Evolutionary conservation across 2,888 invertebrate genomes (phyloP), one percentile per base, ranked within the genome.

Genomic region (Zaprionus bogoriensis): DNA sequence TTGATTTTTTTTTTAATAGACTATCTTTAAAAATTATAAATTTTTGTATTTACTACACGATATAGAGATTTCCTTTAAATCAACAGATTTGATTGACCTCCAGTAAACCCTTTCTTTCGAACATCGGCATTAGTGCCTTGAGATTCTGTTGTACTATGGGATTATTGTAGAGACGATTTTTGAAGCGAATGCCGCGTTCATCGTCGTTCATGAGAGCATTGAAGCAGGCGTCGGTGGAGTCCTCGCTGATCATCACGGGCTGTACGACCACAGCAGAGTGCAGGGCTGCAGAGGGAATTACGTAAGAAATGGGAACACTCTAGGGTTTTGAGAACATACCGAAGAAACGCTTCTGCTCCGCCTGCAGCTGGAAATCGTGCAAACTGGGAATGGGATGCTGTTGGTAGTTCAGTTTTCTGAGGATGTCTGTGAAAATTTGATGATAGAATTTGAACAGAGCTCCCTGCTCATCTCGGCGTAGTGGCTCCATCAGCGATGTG

Each of bases 221-320:
- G 23, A 90, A 90, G 47, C 89, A 89, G 20, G 91, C 91, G 76
- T 90, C 90, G 1, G 82, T 87, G 5, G 89, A 69, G 45, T 89
- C 76, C 48, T 89, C 84, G 58, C 77, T 90, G 6, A 90, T 77
- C 88, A 89, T 87, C 0, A 91, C 81, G 1, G 91, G 90, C 45
- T 90, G 89, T 2, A 89, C 68, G 3, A 91, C 77, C 52, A 89
- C 80, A 0, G 87, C 62, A 1, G 90, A 88, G 39, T 88, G 87
- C 27, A 91, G 58, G 4, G 89, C 91, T 91, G 5, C 3, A 71
- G 62, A 7, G 4, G 0, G 7, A 28, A 1, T 1, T 9, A 1
- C 12, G 7, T n/a, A n/a, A n/a, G n/a, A n/a, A n/a, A n/a, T n/a
- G n/a, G n/a, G n/a, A n/a, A n/a, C n/a, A n/a, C n/a, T n/a, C n/a